phyloP scores from a whole-genome alignment of 2,113 vertebrate genomes.

The Sturnira hondurensis region DNA sequence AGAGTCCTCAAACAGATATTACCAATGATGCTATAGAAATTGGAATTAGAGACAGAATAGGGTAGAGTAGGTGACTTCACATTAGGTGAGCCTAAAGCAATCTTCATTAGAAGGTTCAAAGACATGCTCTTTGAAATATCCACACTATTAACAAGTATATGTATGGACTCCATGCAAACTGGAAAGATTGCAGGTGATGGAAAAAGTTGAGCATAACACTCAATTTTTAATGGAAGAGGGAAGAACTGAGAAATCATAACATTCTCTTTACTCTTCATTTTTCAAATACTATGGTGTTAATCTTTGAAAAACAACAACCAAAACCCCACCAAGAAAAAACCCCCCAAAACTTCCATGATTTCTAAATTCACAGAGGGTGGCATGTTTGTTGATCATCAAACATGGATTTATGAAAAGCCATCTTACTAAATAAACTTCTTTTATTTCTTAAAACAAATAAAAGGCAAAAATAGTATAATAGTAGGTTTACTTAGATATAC shows the following conservation, averaged over 20 bases:
- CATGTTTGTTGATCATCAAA: background rate
- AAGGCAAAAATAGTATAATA: background rate
- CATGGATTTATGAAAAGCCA: background rate
- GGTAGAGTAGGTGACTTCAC: constrained; percentile 42
- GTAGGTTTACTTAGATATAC: background rate
- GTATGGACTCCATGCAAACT: constrained; percentile 43
- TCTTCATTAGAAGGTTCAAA: constrained; percentile 34
- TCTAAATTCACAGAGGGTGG: constrained; percentile 19
- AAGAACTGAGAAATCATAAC: constrained; percentile 37
- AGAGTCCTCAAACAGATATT: constrained; percentile 26
- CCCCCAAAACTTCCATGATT: constrained; percentile 12
- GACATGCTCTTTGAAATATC: constrained; percentile 24
- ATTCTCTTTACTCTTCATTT: background rate
- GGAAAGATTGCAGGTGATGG: constrained; percentile 35
- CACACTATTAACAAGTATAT: constrained; percentile 46
- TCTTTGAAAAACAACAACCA: constrained; percentile 34
- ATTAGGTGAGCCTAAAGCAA: constrained; percentile 44
- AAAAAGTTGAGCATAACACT: constrained; percentile 52
- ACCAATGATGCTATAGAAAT: constrained; percentile 34
- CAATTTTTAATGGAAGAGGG: constrained; percentile 57
- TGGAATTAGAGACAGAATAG: constrained; percentile 15
- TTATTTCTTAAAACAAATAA: constrained; percentile 43
- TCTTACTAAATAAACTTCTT: constrained; percentile 36
- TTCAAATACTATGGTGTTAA: constrained; percentile 46
- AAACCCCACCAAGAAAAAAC: background rate